Base-by-base conservation (phyloP, 2,797 vertebrate genomes). In the Alosa sapidissima region DNA sequence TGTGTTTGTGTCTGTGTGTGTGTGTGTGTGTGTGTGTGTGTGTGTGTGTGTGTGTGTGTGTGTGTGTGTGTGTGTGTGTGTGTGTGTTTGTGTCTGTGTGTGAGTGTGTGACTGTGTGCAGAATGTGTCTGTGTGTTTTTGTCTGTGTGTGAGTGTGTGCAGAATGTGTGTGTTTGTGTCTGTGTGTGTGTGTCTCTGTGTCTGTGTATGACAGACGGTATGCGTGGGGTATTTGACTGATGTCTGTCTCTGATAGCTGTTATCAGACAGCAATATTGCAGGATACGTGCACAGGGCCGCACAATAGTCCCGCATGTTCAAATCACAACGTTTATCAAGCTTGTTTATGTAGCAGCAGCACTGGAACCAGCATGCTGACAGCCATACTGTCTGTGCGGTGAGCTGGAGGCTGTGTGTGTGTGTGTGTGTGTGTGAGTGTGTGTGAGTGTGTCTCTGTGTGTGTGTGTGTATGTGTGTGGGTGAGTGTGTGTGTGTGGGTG, bases 21-120 rank as follows among this genome's bases (percentile, higher is more conserved):
- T n/a, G n/a, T n/a, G n/a, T n/a, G n/a, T n/a, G n/a, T n/a, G n/a
- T n/a, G n/a, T n/a, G n/a, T n/a, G n/a, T n/a, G 5, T 54, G 6
- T 49, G 6, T 54, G 0, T 65, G n/a, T 65, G 7, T 68, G 2
- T 68, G 2, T 68, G 24, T n/a, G 62, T 24, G 83, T 48, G 10
- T 68, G 65, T 68, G 6, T 33, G 62, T 0, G 9, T 68, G 62
- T 19, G 55, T 58, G 55, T 58, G 41, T 41, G 0, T 72, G 65
- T 28, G 24, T 68, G 24, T n/a, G n/a, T n/a, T n/a, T n/a, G n/a
- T n/a, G 33, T 72, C n/a, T 28, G n/a, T 65, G 13, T 65, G 60
- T 52, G 7, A 52, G 13, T 52, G 51, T 7, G 88, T 85, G 89
- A 52, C 8, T 52, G 51, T 60, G 0, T 14, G 28, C 68, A 65